These are phyloP conservation scores for Silurus lanzhouensis DNA, from an alignment of 2,797 vertebrate species.

Conservation along the genomic window DNA sequence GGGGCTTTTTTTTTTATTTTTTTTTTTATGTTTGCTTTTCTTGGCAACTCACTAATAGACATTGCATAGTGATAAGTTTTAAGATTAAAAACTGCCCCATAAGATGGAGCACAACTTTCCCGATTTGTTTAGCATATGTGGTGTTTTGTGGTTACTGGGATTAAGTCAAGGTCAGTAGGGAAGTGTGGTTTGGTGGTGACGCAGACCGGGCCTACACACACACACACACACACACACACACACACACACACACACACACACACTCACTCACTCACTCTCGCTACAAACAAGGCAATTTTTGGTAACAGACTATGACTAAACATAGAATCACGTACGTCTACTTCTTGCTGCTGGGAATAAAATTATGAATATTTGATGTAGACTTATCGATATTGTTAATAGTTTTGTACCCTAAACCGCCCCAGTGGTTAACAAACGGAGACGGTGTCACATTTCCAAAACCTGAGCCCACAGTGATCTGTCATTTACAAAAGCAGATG, in stretches of 20 bases:
- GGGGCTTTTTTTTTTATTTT: not conserved
- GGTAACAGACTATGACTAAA: slow-evolving; percentile 40
- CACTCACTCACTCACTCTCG: slow-evolving; percentile 4
- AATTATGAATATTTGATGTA: not conserved
- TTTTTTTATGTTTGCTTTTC: too few species aligned
- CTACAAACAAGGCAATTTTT: not conserved
- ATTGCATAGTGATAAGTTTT: not conserved
- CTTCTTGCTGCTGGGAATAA: slow-evolving; percentile 8
- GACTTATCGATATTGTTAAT: not conserved
- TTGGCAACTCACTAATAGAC: not conserved
- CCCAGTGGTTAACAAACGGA: not conserved
- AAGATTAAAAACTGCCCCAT: not conserved
- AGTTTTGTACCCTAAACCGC: not conserved
- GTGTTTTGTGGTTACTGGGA: slow-evolving; percentile 29
- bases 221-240: slow-evolving; percentile 9
- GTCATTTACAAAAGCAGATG: not conserved
- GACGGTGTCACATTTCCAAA: not conserved
- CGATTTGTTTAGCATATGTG: slow-evolving; percentile 34
- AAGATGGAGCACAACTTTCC: not conserved
- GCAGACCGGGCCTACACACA: slow-evolving; percentile 30
- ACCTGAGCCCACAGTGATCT: not conserved
- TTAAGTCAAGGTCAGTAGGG: slow-evolving; percentile 33
- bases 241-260: not conserved
- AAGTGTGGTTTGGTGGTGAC: slow-evolving; percentile 46
- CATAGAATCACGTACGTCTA: not conserved